Base-by-base conservation (phyloP, 2,113 vertebrate genomes). In the Felis catus region DNA sequence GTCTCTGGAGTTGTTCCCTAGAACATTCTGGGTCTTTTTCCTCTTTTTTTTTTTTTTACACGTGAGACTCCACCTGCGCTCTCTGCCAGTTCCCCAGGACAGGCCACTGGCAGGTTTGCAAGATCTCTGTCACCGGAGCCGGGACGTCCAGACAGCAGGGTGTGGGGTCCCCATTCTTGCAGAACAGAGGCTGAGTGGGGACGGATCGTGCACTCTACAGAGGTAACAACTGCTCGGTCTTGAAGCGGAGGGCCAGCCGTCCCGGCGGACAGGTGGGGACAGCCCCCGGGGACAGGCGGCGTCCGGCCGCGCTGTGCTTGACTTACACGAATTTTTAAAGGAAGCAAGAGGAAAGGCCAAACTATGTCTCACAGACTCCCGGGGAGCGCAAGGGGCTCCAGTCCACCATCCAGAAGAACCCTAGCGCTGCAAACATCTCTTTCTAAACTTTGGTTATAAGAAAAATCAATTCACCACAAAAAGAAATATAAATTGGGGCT, bases 381-480 rank as follows among this genome's bases (percentile, higher is more conserved):
- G 61, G 68, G 68, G 61, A 80, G 70, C 9, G 36, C 65, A 53
- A 93, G 97, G 95, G 94, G 51, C 96, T 97, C 96, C 89, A 86
- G 84, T 94, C 87, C 93, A 83, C 89, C 74, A 84, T 2, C 63
- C 83, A 31, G 95, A 97, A 98, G 58, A 85, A 89, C 93, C 89
- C 41, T 8, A 92, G 85, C 53, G 95, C 94, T 73, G 96, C 70
- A 66, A 97, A 83, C 85, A 82, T 2, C 91, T 89, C 14, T 90
- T 80, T 97, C 90, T 94, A 48, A 94, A 95, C 93, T 97, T 94
- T 88, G 33, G 95, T 90, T 63, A 0, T 33, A 91, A 61, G 80
- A 88, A 66, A 53, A 70, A 21, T 70, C 78, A 97, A 89, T 96
- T 68, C 61, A 45, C n/a, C 82, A 96, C 91, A 96, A 79, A 92